phyloP scores from a whole-genome alignment of 1,140 invertebrate genomes.

The Caenorhabditis remanei region DNA sequence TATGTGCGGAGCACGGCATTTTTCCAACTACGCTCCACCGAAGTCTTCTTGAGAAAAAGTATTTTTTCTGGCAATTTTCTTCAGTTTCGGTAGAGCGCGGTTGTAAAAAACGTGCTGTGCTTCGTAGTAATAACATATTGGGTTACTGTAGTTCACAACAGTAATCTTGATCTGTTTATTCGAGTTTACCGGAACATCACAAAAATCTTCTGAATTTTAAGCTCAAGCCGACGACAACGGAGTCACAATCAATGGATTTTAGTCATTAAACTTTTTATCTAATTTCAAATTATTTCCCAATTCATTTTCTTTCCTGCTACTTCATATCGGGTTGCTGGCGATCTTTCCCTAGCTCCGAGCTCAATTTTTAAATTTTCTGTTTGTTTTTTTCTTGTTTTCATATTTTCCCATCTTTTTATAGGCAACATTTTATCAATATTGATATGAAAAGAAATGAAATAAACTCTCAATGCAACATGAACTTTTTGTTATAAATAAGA shows the following conservation, averaged over 20 bases:
- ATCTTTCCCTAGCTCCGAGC: constrained; percentile 40
- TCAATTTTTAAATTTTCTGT: constrained; percentile 2
- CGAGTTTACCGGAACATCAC: neutral
- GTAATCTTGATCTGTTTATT: too few species aligned
- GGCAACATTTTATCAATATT: constrained; percentile 20
- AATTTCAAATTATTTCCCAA: neutral
- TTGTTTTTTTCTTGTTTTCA: neutral
- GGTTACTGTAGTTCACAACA: too few species aligned
- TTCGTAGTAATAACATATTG: too few species aligned
- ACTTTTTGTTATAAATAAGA: too few species aligned
- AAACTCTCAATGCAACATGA: too few species aligned
- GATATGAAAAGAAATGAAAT: neutral
- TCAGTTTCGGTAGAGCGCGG: too few species aligned
- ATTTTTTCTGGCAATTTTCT: too few species aligned
- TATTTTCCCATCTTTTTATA: neutral
- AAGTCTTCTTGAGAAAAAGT: too few species aligned
- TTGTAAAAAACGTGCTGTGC: too few species aligned
- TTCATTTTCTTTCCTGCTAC: neutral
- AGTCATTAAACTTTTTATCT: neutral
- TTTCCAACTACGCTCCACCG: too few species aligned
- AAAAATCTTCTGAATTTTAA: neutral
- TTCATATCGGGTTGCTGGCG: constrained; percentile 40
- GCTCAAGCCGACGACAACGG: constrained; percentile 40
- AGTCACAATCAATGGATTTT: constrained; percentile 35
- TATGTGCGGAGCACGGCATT: too few species aligned